Evolutionary conservation across 2,113 vertebrate genomes (phyloP), one percentile per base, ranked within the genome.

Genomic region (Lepus timidus): DNA sequence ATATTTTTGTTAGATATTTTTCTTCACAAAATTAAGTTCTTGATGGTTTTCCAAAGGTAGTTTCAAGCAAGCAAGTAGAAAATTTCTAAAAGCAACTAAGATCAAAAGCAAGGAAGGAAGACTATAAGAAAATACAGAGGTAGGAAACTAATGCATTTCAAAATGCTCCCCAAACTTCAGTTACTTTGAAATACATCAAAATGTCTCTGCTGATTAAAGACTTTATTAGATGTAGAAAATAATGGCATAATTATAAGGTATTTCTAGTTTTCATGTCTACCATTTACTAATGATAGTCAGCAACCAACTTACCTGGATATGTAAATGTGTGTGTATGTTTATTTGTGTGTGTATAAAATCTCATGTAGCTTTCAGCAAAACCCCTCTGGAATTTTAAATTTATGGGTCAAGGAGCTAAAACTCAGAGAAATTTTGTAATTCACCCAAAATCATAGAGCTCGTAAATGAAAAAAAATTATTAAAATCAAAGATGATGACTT

Each of bases 101-200:
- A 68, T 93, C 49, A 82, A 91, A 96, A 55, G 44, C 44, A 44
- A 44, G 31, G 93, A 81, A 14, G 17, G 10, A 71, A 80, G 14
- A 49, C 36, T 44, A 10, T 33, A 33, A 6, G 19, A 75, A 90
- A 51, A 64, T 19, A 84, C 20, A 78, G 22, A 84, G 29, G 16
- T 0, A 68, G 31, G 39, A 62, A 14, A 82, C 22, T 91, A 20
- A 9, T 4, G 0, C 1, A 22, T 61, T 80, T 86, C 27, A 55
- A 82, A 33, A 52, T 73, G 12, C 3, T 75, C 2, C 31, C 80
- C 44, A 93, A 52, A 62, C 5, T 16, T 27, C 76, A 91, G 73
- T 19, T 85, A 20, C 12, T 17, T 25, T 78, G 68, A 93, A 65
- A 11, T 65, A 20, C 6, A 36, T 29, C 52, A 73, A 55, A 92